Conservation (phyloP, 1,140 invertebrate species). For the Frieseomelitta varia region DNA sequence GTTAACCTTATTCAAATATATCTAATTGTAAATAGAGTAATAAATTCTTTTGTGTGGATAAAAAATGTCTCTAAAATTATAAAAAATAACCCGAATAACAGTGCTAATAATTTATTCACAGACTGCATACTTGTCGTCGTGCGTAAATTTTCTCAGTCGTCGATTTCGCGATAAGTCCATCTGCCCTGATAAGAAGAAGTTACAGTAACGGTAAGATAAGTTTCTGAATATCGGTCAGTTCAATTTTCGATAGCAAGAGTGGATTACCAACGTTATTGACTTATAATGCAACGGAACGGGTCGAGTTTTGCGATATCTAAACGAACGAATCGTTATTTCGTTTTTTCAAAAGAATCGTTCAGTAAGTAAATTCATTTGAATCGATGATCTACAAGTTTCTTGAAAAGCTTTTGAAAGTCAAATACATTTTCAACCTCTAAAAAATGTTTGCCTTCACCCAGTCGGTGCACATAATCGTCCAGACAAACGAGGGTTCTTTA, state of each 20-base stretch:
- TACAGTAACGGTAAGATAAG: neutral
- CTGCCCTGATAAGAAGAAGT: neutral
- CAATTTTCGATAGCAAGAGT: neutral
- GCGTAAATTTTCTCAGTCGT: neutral
- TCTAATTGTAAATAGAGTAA: too few species aligned
- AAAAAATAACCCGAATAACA: too few species aligned
- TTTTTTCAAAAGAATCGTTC: too few species aligned
- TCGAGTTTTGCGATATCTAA: neutral
- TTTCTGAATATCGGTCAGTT: neutral
- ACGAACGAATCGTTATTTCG: too few species aligned
- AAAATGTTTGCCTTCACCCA: neutral
- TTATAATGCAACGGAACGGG: neutral
- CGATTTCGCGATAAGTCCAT: too few species aligned
- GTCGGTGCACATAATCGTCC: neutral
- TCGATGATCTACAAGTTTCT: too few species aligned
- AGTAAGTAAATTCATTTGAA: too few species aligned
- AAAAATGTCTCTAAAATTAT: too few species aligned
- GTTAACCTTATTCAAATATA: too few species aligned
- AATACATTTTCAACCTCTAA: too few species aligned
- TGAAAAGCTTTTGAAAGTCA: too few species aligned
- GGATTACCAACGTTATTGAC: neutral
- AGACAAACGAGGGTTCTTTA: constrained; percentile 1
- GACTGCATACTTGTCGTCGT: neutral
- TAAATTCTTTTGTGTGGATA: too few species aligned
- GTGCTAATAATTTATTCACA: neutral